Evolutionary conservation across 37 sponge, comb jelly and placozoan species (phyloP).

Genomic region (Geodia barretti): DNA sequence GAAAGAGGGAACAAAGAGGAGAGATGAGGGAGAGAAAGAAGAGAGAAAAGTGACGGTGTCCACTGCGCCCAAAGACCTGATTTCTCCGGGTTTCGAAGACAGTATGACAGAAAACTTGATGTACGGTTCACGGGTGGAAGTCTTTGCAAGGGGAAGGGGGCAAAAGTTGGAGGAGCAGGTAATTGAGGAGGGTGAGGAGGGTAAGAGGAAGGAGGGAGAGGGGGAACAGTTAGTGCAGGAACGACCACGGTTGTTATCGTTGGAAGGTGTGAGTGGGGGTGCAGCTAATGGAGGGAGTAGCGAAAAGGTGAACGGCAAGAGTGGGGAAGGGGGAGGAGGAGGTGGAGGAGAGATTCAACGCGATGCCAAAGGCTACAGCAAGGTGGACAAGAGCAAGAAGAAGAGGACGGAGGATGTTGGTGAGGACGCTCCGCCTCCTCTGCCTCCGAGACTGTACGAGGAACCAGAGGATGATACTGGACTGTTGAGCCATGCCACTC

Average conservation of each 20-base stretch:
- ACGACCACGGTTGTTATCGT: neutral
- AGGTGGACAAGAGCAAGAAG: slow-evolving; percentile 48
- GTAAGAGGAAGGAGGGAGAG: neutral
- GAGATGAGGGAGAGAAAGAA: neutral
- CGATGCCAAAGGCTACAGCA: slow-evolving; percentile 44
- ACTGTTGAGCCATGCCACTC: neutral
- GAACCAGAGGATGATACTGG: neutral
- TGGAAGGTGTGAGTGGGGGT: neutral
- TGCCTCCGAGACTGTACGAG: slow-evolving; percentile 29
- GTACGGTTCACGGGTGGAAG: slow-evolving; percentile 41
- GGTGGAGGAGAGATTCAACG: neutral
- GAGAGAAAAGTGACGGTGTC: neutral
- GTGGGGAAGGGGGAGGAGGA: neutral
- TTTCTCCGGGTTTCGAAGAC: neutral
- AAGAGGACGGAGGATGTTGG: neutral
- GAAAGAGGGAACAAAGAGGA: neutral
- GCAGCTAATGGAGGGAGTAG: neutral
- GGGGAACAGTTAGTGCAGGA: neutral
- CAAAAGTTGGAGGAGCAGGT: neutral
- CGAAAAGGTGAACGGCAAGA: neutral
- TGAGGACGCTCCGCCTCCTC: slow-evolving; percentile 16
- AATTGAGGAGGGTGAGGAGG: neutral
- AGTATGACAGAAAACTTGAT: slow-evolving; percentile 51
- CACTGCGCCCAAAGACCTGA: neutral
- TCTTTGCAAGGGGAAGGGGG: neutral